A percentile compares a stretch with the other conserved stretches of the same genome.
Conservation (phyloP, 2,113 vertebrate species). For the Tretioscincus oriximinensis region DNA sequence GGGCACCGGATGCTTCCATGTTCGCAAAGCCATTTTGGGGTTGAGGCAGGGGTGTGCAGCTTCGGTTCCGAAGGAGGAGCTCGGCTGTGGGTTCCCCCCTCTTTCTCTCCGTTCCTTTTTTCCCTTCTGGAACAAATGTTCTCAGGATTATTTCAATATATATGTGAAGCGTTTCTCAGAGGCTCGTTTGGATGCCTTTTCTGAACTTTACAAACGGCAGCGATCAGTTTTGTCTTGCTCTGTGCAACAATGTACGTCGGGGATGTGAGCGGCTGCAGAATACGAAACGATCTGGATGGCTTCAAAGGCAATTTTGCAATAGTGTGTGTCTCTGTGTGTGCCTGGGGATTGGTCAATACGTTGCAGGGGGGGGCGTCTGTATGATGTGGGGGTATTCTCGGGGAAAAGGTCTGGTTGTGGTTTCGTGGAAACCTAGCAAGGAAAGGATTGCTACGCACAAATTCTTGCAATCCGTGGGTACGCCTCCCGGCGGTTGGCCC, state of each 20-base stretch:
- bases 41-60: neutral
- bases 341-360: too few species aligned
- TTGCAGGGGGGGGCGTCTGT: too few species aligned
- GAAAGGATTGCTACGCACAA: neutral
- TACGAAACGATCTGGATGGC: too few species aligned
- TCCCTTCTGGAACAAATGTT: neutral
- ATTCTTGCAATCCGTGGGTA: neutral
- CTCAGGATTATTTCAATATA: constrained; percentile 8
- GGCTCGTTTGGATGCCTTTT: too few species aligned
- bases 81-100: neutral
- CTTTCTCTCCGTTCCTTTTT: neutral
- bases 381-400: too few species aligned
- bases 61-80: neutral
- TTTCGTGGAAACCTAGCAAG: neutral
- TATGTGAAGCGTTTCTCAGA: neutral
- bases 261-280: too few species aligned
- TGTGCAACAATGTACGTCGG: too few species aligned
- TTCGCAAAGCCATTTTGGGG: neutral
- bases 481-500: neutral
- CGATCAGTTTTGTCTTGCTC: too few species aligned
- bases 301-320: too few species aligned
- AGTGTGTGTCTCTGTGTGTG: too few species aligned
- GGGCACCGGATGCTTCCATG: neutral
- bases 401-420: too few species aligned
- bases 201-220: too few species aligned